Evolutionary conservation across 2,113 vertebrate genomes (phyloP).

Genomic region (Megaleporinus macrocephalus): DNA sequence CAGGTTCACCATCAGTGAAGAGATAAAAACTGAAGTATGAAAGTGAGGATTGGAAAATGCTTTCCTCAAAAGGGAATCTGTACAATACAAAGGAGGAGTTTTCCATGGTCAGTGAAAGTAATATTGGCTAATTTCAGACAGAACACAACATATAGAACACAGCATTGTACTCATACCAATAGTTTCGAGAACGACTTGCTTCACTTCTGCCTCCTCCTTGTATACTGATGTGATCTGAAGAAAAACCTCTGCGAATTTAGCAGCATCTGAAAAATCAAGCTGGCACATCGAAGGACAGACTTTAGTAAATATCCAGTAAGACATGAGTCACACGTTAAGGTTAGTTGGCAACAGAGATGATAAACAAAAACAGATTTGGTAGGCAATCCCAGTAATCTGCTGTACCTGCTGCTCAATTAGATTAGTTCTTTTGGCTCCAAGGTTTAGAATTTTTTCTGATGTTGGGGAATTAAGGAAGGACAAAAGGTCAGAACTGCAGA

Average conservation of each 20-base stretch:
- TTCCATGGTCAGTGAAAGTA: background rate
- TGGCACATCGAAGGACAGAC: conserved; percentile 52
- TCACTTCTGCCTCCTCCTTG: conserved; percentile 86
- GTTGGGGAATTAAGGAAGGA: conserved; percentile 92
- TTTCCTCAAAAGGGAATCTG: conserved; percentile 89
- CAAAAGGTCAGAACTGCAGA: conserved; percentile 79
- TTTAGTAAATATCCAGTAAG: background rate
- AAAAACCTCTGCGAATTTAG: conserved; percentile 86
- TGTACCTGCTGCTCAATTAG: conserved; percentile 90
- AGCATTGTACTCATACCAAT: conserved; percentile 63
- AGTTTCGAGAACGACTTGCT: conserved; percentile 79
- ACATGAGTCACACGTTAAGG: background rate
- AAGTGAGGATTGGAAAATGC: conserved; percentile 84
- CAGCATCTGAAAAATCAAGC: conserved; percentile 86
- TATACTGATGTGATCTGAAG: conserved; percentile 92
- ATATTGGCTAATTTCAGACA: background rate
- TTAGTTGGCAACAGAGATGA: background rate
- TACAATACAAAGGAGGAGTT: background rate
- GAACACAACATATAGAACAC: background rate
- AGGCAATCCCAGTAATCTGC: background rate
- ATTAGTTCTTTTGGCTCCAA: conserved; percentile 85
- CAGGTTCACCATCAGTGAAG: conserved; percentile 86
- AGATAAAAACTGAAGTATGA: conserved; percentile 85
- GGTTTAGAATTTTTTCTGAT: conserved; percentile 89
- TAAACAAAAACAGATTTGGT: background rate